These are phyloP conservation scores for Lordiphosa collinella DNA, from an alignment of 1,140 invertebrate species.

Conservation along the genomic window DNA sequence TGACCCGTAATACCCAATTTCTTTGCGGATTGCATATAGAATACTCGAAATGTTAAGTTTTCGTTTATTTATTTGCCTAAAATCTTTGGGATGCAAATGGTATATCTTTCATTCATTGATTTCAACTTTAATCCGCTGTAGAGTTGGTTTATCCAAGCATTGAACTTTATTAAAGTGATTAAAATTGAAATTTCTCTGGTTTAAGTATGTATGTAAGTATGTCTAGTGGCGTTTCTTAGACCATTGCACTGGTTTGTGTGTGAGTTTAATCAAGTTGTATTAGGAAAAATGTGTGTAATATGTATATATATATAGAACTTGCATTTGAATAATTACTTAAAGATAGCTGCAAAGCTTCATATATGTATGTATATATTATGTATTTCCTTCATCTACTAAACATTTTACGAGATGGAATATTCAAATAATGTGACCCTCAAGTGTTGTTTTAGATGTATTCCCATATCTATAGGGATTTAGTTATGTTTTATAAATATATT, in stretches of 20 bases:
- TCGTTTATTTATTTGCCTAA: slow-evolving; percentile 8
- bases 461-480: slow-evolving; percentile 22
- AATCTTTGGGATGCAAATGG: not conserved
- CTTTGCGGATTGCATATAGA: too few species aligned
- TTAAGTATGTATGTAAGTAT: slow-evolving; percentile 25
- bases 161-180: slow-evolving; percentile 54
- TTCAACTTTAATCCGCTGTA: slow-evolving; percentile 7
- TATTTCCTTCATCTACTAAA: slow-evolving; percentile 31
- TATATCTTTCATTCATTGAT: not conserved
- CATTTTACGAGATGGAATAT: slow-evolving; percentile 47
- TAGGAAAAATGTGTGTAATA: slow-evolving; percentile 11
- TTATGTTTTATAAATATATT: slow-evolving; percentile 20
- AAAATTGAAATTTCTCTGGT: slow-evolving; percentile 25
- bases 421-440: slow-evolving; percentile 52
- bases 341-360: slow-evolving; percentile 11
- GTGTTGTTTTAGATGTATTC: slow-evolving; percentile 22
- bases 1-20: too few species aligned
- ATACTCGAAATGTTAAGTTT: not conserved
- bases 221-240: slow-evolving; percentile 21
- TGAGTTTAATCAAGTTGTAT: slow-evolving; percentile 12
- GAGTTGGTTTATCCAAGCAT: slow-evolving; percentile 36
- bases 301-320: slow-evolving; percentile 20
- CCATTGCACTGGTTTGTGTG: slow-evolving; percentile 11
- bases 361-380: slow-evolving; percentile 20
- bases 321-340: slow-evolving; percentile 29